Base-by-base conservation (phyloP, 2,888 invertebrate species). In the Julus scanicus region DNA sequence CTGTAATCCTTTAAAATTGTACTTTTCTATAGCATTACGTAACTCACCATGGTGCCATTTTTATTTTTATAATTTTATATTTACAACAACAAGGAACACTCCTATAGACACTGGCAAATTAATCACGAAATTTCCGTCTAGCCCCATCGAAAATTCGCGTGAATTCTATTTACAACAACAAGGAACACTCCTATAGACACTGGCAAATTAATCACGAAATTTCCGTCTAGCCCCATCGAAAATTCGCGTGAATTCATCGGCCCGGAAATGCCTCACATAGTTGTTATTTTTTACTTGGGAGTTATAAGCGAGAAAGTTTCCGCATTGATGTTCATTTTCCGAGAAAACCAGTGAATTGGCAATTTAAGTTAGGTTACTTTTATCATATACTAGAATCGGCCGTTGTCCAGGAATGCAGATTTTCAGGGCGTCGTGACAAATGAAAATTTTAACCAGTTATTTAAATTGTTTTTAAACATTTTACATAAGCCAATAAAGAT, bases 51-150 rank as follows among this genome's bases (percentile, higher is more conserved):
- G 63, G 63, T 71, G 63, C 63, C 63, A 71, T 20, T 20, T 57
- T 57, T 5, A 20, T 8, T 8, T 71, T 71, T 71, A 29, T 29
- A 29, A 29, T 29, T 29, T 57, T 57, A 57, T 57, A n/a, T n/a
- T 57, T n/a, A 57, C 13, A n/a, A 6, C 63, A 71, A 71, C 63
- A 71, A 29, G 9, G 20, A 71, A 71, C 44, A 71, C 63, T 71
- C 63, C 63, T 71, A 63, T 20, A 29, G 29, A 20, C 63, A 9
- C 5, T 5, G 20, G 20, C 63, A 71, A 71, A 71, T 71, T 71
- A 71, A 71, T 71, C 20, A 71, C 63, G 20, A 71, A 71, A 71
- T 71, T 71, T 71, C 63, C 63, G 20, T 9, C 63, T 20, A 71
- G 20, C 63, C 63, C 20, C 20, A 20, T 20, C 9, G 63, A 8